Evolutionary conservation across 1,140 invertebrate species (phyloP).

Genomic region (Drosophila bifasciata): DNA sequence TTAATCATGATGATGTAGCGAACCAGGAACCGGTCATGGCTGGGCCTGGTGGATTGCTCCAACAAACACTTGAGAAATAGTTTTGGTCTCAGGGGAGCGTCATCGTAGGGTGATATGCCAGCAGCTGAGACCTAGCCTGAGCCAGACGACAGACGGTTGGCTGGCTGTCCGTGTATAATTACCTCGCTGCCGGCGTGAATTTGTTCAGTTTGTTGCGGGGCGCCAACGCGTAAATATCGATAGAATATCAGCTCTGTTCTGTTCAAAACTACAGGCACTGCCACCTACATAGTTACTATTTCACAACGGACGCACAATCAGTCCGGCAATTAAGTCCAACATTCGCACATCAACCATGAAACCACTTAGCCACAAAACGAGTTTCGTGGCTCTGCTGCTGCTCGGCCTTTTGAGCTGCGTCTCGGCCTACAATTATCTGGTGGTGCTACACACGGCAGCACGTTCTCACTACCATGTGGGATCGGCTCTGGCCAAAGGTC

Average conservation of each 20-base stretch:
- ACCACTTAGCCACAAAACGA: slow-evolving; percentile 29
- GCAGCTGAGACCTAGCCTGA: slow-evolving; percentile 12
- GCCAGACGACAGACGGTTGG: no score
- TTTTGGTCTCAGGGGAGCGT: no score
- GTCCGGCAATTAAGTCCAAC: slow-evolving; percentile 6
- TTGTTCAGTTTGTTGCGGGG: slow-evolving; percentile 38
- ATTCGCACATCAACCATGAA: slow-evolving; percentile 13
- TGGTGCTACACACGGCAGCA: slow-evolving; percentile 84
- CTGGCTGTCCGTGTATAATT: slow-evolving; percentile 25
- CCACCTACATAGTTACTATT: neutral
- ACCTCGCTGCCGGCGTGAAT: slow-evolving; percentile 3
- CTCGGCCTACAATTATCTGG: slow-evolving; percentile 72
- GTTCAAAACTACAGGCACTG: neutral
- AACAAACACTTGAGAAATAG: neutral
- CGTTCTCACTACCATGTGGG: slow-evolving; percentile 87
- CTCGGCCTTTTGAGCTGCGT: slow-evolving; percentile 56
- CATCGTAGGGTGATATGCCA: no score
- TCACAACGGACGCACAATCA: neutral
- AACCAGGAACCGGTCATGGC: no score
- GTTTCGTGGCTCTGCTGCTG: slow-evolving; percentile 43
- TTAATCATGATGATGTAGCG: no score
- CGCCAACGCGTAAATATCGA: slow-evolving; percentile 12
- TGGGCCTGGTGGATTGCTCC: no score
- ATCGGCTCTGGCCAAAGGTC: slow-evolving; percentile 85
- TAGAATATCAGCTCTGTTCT: neutral